Evolutionary conservation across 2,113 vertebrate genomes (phyloP).

Genomic region (Irena cyanogastra): DNA sequence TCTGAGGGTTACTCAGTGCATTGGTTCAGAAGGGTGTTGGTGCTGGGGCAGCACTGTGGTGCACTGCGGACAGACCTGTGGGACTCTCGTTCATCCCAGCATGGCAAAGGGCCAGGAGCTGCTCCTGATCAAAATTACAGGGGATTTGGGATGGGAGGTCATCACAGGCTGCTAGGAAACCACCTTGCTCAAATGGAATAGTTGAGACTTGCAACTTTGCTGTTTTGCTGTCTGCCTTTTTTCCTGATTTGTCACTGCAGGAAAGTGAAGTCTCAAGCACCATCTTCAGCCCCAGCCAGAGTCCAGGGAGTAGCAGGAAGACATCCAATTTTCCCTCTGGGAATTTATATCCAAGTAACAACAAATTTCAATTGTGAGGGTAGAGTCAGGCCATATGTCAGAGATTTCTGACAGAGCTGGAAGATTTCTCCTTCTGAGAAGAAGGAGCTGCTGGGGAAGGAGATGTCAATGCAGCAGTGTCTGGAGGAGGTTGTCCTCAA

Average conservation of each 20-base stretch:
- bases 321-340: background rate
- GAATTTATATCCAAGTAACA: background rate
- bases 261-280: background rate
- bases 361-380: background rate
- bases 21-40: background rate
- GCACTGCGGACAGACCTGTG: background rate
- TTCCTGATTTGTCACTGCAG: background rate
- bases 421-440: background rate
- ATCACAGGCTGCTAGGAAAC: accelerated
- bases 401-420: background rate
- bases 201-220: background rate
- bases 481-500: background rate
- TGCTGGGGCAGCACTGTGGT: background rate
- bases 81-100: background rate
- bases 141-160: background rate
- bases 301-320: background rate
- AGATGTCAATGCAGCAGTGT: background rate
- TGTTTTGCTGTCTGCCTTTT: background rate
- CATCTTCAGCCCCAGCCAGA: background rate
- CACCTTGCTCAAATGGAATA: background rate
- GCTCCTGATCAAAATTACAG: background rate
- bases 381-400: background rate
- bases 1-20: background rate
- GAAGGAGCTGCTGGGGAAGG: background rate
- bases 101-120: background rate